Conservation (phyloP, 2,113 vertebrate species). For the Thalassarche chlororhynchos region DNA sequence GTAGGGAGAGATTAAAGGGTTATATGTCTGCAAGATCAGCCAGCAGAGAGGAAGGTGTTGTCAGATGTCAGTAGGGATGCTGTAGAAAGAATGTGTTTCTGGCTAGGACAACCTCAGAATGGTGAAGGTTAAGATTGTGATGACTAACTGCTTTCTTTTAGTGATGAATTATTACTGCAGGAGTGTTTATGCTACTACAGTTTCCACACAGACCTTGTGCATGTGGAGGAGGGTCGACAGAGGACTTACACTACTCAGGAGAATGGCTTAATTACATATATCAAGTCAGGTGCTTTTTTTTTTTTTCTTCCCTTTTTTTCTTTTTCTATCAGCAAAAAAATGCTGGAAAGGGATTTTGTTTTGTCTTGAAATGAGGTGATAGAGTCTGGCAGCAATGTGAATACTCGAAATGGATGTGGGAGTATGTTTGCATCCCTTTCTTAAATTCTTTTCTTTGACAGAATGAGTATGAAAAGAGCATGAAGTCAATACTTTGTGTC, state of each 20-base stretch:
- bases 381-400: neutral
- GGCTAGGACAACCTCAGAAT: neutral
- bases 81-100: neutral
- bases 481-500: neutral
- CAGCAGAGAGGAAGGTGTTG: neutral
- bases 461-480: neutral
- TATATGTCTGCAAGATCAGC: neutral
- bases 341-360: neutral
- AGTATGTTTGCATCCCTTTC: neutral
- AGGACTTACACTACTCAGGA: neutral
- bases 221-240: neutral
- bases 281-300: neutral
- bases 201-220: neutral
- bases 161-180: neutral
- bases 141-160: neutral
- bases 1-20: neutral
- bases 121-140: neutral
- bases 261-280: neutral
- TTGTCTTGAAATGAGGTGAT: neutral
- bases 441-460: neutral
- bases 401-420: neutral
- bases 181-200: neutral
- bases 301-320: neutral
- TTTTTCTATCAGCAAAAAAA: neutral
- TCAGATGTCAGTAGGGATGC: neutral